Percentiles rank a stretch among this genome's conserved stretches.
phyloP scores from a whole-genome alignment of 1,140 invertebrate species.

The Trissolcus basalis region DNA sequence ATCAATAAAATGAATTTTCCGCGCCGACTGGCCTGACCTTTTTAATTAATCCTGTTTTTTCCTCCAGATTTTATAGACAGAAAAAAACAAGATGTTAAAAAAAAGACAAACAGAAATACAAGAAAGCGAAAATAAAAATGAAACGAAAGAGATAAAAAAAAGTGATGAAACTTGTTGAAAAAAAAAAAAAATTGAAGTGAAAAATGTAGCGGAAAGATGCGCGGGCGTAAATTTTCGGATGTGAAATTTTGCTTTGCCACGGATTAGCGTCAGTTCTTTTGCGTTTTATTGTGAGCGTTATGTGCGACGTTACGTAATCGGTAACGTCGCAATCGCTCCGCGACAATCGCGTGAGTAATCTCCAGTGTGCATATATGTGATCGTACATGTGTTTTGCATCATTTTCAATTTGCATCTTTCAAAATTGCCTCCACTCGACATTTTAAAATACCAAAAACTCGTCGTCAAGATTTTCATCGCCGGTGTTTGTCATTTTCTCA shows the following conservation, averaged over 20 bases:
- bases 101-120: no score
- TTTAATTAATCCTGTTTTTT: no score
- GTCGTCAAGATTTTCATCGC: no score
- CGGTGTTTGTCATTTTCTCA: no score
- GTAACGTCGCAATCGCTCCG: constrained; percentile 47
- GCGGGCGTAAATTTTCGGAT: neutral
- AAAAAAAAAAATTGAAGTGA: neutral
- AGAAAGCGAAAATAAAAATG: no score
- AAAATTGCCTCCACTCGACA: constrained; percentile 17
- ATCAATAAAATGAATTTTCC: no score
- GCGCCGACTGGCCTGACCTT: no score
- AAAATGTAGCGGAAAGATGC: neutral
- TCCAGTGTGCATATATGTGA: constrained; percentile 8
- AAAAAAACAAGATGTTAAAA: no score
- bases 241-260: constrained; percentile 8
- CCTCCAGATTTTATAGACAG: no score
- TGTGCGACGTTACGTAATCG: constrained; percentile 48
- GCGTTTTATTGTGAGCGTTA: constrained; percentile 42
- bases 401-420: constrained; percentile 32
- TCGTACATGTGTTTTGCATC: constrained; percentile 23
- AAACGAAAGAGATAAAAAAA: no score
- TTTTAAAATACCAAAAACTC: no score
- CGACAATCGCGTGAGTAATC: constrained; percentile 53
- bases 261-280: constrained; percentile 33
- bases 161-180: no score